These are phyloP conservation scores for Nyleta sp. DNA, from an alignment of 2,888 invertebrate species.

Conservation along the genomic window DNA sequence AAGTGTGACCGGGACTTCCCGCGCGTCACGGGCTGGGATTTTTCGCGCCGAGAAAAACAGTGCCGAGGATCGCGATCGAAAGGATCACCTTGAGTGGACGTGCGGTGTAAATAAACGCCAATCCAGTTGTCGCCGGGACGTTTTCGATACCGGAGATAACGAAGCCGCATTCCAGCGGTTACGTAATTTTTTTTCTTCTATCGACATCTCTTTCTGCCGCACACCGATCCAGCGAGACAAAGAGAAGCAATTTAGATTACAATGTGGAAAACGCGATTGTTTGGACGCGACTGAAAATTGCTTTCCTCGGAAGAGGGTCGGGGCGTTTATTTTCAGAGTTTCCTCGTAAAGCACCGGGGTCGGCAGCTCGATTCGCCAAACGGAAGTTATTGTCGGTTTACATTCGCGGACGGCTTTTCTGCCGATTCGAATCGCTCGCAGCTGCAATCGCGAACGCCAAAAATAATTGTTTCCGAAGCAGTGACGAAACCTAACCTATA, in stretches of 20 bases:
- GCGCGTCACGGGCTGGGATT: conserved; percentile 35
- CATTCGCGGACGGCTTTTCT: conserved; percentile 53
- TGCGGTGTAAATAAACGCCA: conserved; percentile 27
- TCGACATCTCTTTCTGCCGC: background rate
- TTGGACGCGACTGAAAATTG: conserved; percentile 37
- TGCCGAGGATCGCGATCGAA: conserved; percentile 39
- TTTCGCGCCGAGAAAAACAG: conserved; percentile 36
- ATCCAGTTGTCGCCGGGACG: conserved; percentile 11
- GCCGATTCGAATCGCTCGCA: conserved; percentile 49
- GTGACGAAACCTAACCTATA: conserved; percentile 26
- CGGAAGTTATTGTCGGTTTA: conserved; percentile 69
- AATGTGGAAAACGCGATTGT: conserved; percentile 28
- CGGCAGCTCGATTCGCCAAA: conserved; percentile 66
- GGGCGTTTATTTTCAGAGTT: conserved; percentile 68
- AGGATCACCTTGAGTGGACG: conserved; percentile 47
- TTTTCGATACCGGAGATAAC: conserved; percentile 22
- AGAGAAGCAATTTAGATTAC: conserved; percentile 14
- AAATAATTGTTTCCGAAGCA: conserved; percentile 54
- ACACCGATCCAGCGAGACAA: background rate
- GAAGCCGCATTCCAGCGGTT: conserved; percentile 34
- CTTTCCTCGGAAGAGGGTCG: conserved; percentile 36
- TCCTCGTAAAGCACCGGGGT: conserved; percentile 72
- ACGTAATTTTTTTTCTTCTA: conserved; percentile 7
- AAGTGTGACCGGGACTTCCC: conserved; percentile 51
- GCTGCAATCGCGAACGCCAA: conserved; percentile 50